Base-by-base conservation (phyloP, 2,888 invertebrate genomes). In the Catotricha subobsoleta region DNA sequence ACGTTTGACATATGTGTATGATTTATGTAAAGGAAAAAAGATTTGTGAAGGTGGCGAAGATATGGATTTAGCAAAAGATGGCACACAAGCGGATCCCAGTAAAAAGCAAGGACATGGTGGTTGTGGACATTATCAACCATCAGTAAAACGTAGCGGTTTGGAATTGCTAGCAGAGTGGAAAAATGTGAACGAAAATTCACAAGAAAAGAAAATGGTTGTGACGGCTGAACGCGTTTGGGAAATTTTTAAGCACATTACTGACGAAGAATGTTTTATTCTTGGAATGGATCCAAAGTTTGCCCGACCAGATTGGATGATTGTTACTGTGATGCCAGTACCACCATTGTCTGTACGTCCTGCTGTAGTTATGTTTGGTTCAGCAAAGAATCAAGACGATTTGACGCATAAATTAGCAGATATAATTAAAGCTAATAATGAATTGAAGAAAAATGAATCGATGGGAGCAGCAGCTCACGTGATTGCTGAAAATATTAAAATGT, bases 291-390 rank as follows among this genome's bases (percentile, higher is more conserved):
- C 95, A 0, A 90, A 90, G 60, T 91, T 80, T 62, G 90, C 97
- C 0, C 73, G 98, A 39, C 98, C 98, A 6, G 98, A 99, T 67
- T 99, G 98, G 97, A 97, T 99, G 97, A 82, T 99, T 48, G 74
- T 92, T 6, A 95, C 97, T 2, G 94, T 94, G 10, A 62, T 98
- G 44, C 98, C 98, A 0, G 98, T 99, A 0, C 95, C 98, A 1
- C 98, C 98, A 3, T 64, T 98, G 19, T 77, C 87, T 2, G 97
- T 98, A 0, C 72, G 98, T 47, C 98, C 98, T 0, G 95, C 98
- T 40, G 97, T 98, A 5, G 91, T 97, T 8, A 98, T 97, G 88
- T 88, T 88, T 62, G 98, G 98, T n/a, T 88, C 95, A 1, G 97
- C 97, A 0, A 82, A 90, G 58, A 98, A 97, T 72, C 80, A 94